Conservation (phyloP, 2,888 invertebrate genomes). For the Lithophane socia region DNA sequence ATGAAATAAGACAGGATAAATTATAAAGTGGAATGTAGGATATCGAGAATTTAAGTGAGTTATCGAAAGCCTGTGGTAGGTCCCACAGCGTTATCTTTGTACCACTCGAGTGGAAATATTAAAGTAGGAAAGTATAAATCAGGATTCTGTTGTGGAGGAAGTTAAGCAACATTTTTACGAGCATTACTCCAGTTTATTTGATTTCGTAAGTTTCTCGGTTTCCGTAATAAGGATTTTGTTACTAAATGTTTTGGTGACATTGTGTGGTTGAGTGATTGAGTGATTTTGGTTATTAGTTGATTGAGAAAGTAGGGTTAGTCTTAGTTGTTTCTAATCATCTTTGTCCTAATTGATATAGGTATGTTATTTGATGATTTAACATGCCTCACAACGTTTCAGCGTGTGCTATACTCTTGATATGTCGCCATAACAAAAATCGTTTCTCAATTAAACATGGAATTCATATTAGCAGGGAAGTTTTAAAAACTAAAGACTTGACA, state of each 20-base stretch:
- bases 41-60: conserved; percentile 36
- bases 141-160: conserved; percentile 67
- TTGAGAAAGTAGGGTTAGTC: neutral
- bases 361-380: neutral
- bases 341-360: neutral
- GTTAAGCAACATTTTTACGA: conserved; percentile 73
- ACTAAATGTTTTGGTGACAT: conserved; percentile 57
- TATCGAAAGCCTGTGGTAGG: conserved; percentile 56
- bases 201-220: conserved; percentile 58
- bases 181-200: conserved; percentile 65
- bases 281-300: conserved; percentile 10
- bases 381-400: too few species aligned
- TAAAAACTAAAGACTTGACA: too few species aligned
- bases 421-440: too few species aligned
- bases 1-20: neutral
- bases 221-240: conserved; percentile 57
- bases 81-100: conserved; percentile 63
- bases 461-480: too few species aligned
- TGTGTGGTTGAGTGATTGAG: conserved; percentile 56
- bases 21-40: neutral
- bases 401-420: too few species aligned
- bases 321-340: neutral
- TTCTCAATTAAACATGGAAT: too few species aligned
- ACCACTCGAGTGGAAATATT: conserved; percentile 68
- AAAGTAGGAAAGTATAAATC: conserved; percentile 73